phyloP scores from a whole-genome alignment of 2,888 invertebrate species.

The Gymnocheta viridis region DNA sequence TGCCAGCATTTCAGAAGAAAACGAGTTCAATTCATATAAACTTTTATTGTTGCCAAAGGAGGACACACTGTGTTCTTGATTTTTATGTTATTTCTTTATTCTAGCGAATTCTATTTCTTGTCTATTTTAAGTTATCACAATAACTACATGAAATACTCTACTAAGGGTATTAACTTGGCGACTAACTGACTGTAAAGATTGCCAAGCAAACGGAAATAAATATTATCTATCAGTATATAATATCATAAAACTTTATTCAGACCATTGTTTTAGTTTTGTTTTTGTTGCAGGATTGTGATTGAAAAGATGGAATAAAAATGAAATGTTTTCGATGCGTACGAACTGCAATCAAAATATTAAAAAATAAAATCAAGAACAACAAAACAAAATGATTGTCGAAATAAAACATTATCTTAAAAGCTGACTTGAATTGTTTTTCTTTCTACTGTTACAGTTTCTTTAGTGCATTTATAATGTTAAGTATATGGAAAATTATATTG shows the following conservation, averaged over 20 bases:
- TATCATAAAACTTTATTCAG: slow-evolving; percentile 50
- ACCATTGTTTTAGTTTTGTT: background rate
- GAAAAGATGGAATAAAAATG: background rate
- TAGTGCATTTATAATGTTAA: slow-evolving; percentile 52
- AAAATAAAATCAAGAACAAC: background rate
- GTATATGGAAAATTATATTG: slow-evolving; percentile 56
- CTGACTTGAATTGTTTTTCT: slow-evolving; percentile 29
- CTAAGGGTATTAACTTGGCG: slow-evolving; percentile 77
- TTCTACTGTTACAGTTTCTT: slow-evolving; percentile 3
- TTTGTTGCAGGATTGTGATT: background rate
- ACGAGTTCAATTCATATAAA: slow-evolving; percentile 53
- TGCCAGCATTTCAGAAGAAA: slow-evolving; percentile 56
- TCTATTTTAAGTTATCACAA: slow-evolving; percentile 75
- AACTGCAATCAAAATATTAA: slow-evolving; percentile 47
- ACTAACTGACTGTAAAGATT: slow-evolving; percentile 73
- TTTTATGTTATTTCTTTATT: slow-evolving; percentile 26
- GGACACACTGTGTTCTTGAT: slow-evolving; percentile 27
- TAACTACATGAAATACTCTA: slow-evolving; percentile 70
- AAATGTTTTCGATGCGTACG: slow-evolving; percentile 29
- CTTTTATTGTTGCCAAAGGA: slow-evolving; percentile 31
- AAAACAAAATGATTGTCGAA: slow-evolving; percentile 42
- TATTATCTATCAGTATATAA: slow-evolving; percentile 30
- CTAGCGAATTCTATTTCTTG: slow-evolving; percentile 66
- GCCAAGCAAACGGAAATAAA: slow-evolving; percentile 49
- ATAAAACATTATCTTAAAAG: slow-evolving; percentile 58